Percentiles rank a stretch among this genome's conserved stretches.
phyloP scores from a whole-genome alignment of 1,140 invertebrate species.

The Pectinophora gossypiella region DNA sequence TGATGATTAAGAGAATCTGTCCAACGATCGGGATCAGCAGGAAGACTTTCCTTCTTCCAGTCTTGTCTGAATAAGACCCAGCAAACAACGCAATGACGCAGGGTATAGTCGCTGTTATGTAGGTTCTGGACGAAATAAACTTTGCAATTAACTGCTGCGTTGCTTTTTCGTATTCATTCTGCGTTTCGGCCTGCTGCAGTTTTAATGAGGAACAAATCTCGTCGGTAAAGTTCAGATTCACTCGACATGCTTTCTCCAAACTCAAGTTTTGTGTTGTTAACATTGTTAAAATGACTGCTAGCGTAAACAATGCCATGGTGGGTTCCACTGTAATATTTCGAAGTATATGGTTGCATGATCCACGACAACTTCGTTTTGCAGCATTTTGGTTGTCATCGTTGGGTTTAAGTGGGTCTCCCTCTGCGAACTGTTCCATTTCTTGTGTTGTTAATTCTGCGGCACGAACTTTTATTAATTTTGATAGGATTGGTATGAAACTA shows the following conservation, averaged over 20 bases:
- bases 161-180: slow-evolving; percentile 50
- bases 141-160: slow-evolving; percentile 41
- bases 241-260: slow-evolving; percentile 59
- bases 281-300: slow-evolving; percentile 33
- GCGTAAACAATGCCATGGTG: slow-evolving; percentile 37
- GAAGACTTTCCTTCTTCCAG: slow-evolving; percentile 75
- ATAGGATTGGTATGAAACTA: neutral
- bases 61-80: slow-evolving; percentile 76
- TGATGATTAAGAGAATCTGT: slow-evolving; percentile 55
- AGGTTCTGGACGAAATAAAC: slow-evolving; percentile 43
- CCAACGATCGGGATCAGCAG: slow-evolving; percentile 50
- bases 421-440: slow-evolving; percentile 23
- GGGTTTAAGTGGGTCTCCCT: slow-evolving; percentile 45
- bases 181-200: slow-evolving; percentile 30
- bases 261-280: slow-evolving; percentile 49
- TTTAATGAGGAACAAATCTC: slow-evolving; percentile 53
- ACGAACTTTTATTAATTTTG: neutral
- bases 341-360: slow-evolving; percentile 23
- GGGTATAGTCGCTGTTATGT: slow-evolving; percentile 48
- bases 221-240: slow-evolving; percentile 53
- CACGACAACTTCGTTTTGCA: slow-evolving; percentile 20
- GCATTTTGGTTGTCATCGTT: slow-evolving; percentile 16
- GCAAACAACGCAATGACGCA: slow-evolving; percentile 79
- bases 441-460: neutral
- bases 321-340: slow-evolving; percentile 58